Base-by-base conservation (phyloP, 2,797 vertebrate genomes). In the Poliocrania exsul region DNA sequence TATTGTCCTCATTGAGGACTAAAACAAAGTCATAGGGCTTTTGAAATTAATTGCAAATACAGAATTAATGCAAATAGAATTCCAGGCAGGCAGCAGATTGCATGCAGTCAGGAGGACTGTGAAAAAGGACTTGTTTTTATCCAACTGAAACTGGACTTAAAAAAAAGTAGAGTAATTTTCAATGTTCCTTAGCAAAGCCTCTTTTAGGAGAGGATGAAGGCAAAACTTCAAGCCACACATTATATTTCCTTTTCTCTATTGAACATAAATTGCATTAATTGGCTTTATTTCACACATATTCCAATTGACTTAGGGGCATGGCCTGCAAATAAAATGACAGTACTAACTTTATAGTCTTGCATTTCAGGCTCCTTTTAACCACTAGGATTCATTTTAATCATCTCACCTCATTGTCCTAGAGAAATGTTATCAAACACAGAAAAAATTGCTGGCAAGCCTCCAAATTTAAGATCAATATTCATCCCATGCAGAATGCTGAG, bases 261-360 rank as follows among this genome's bases (percentile, higher is more conserved):
- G 86, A 95, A 92, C 86, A 91, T 82, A 96, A 92, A 93, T 95
- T 86, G 35, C 8, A 3, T 65, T 93, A 69, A 93, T 92, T 91
- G 65, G 42, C 50, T 86, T 94, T 95, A 94, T 95, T 96, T 94
- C 85, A 88, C 80, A 78, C 51, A 51, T 70, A 70, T 37, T 95
- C 53, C 81, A 78, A 64, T 42, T 93, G 95, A 96, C 80, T 77
- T 88, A 74, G 58, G 64, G 83, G 35, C 73, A 94, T 65, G 86
- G 46, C 35, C 77, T 96, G 93, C 86, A 93, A 96, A 94, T 83
- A 94, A 91, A 90, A 92, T 84, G 66, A 51, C 49, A 93, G 44
- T 50, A 66, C 40, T 79, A 58, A 90, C 78, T 95, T 90, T 37
- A 95, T 69, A 92, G 78, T 71, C 77, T 92, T 90, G 44, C 67